Evolutionary conservation across 2,888 invertebrate genomes (phyloP).

Genomic region (Beris chalybata): DNA sequence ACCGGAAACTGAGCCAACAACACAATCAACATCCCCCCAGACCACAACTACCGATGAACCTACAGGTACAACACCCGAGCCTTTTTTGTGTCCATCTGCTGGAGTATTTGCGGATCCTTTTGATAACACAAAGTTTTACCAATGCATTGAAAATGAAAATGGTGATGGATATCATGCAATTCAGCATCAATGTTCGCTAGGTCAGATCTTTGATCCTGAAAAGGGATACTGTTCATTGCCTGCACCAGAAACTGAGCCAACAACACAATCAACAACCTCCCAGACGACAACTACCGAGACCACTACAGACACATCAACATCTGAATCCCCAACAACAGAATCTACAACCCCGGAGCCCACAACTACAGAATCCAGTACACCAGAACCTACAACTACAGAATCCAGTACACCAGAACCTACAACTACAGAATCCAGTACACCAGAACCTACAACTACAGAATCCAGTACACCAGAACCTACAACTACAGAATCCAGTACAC

Average conservation of each 20-base stretch:
- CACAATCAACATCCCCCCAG: neutral
- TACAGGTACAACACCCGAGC: neutral
- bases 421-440: neutral
- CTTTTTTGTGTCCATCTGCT: slow-evolving; percentile 3
- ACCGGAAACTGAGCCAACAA: neutral
- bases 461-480: neutral
- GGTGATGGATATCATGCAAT: slow-evolving; percentile 9
- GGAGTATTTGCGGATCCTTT: slow-evolving; percentile 19
- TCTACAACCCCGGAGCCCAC: neutral
- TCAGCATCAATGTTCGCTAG: neutral
- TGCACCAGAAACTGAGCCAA: neutral
- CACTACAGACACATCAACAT: neutral
- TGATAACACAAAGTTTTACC: slow-evolving; percentile 7
- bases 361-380: neutral
- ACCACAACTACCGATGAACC: neutral
- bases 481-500: neutral
- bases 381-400: neutral
- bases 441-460: neutral
- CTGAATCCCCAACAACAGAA: neutral
- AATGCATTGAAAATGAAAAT: slow-evolving; percentile 4
- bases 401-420: neutral
- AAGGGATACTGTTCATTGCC: slow-evolving; percentile 9
- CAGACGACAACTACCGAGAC: neutral
- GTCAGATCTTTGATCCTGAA: neutral
- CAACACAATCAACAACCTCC: neutral